Evolutionary conservation across 2,888 invertebrate genomes (phyloP), one percentile per base, ranked within the genome.

Genomic region (Frankliniella intonsa): DNA sequence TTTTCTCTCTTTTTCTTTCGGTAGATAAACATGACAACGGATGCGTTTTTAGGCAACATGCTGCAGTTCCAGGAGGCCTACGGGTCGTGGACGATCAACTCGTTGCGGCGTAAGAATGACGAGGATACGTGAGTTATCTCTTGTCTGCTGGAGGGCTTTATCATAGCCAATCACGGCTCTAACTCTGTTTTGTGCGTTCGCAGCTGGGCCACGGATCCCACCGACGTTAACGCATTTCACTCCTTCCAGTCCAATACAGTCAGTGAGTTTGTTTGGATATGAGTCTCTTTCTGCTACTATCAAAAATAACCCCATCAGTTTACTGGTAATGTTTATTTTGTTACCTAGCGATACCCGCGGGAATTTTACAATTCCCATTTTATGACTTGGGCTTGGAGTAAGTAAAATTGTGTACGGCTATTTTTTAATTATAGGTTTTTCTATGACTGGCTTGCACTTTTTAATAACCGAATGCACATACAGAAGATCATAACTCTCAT

Each of bases 351-450:
- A 91, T 96, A 84, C 95, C 96, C 80, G 91, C 94, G 87, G 95
- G 94, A 84, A 95, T 96, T 87, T 89, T 95, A 84, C 94, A 95
- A 87, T 93, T 93, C 88, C 95, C 95, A 27, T 94, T 95, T 88
- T 95, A 94, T 88, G 92, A 94, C 88, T 90, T 95, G 87, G 95
- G 95, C 85, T 89, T 95, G 83, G 94, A 95, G 95, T 95, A 90
- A 93, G 94, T 91, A n/a, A 49, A 25, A 38, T 38, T 38, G n/a
- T n/a, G n/a, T n/a, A n/a, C n/a, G n/a, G n/a, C n/a, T 38, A 38
- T 38, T 38, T 2, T 5, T 38, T 38, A 38, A 38, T 3, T 38
- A 5, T 38, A 38, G 38, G 2, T 38, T 38, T 38, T 38, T 38
- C 3, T 38, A 38, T 5, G 38, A 38, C 55, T 12, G 55, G 55